Evolutionary conservation across 2,113 vertebrate species (phyloP), one percentile per base, ranked within the genome.

Genomic region (Actenoides lindsayi): DNA sequence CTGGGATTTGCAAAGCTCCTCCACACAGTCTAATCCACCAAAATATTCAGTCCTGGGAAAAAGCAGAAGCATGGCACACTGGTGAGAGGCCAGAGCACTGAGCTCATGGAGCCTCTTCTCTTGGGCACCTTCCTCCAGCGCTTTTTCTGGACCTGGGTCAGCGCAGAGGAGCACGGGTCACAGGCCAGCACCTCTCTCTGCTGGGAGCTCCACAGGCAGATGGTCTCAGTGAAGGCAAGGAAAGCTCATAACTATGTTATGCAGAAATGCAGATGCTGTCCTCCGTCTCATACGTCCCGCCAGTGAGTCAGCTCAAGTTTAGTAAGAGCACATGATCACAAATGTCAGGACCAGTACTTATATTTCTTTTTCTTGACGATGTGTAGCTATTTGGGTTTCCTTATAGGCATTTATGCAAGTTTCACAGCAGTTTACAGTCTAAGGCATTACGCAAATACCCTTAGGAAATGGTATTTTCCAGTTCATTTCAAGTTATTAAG

Each of bases 1-100:
- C 6, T 17, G 18, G 27, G 6, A 57, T 53, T 74, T 81, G 50
- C 74, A 77, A 84, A 70, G 13, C 64, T 73, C 28, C 23, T 80
- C 50, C 3, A 1, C 23, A 2, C 33, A 39, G 13, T 20, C 10
- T 57, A 53, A 57, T 48, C 69, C 44, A 65, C 19, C 30, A 25
- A 30, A 69, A 89, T 23, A 63, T 11, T 54, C 57, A 13, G 48
- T 28, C 39, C 30, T 35, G 35, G 42, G 59, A 37, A 75, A 37
- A 23, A 46, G 23, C 7, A 56, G 41, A 65, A 83, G 53, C 3
- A 1, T n/a, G 44, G 35, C 19, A 11, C 10, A 8, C 18, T 33
- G 41, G 24, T 1, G 5, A 83, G 39, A 2, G 13, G 31, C 21
- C 3, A 0, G 2, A 37, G n/a, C 42, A 33, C 27, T 0, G 1